These are phyloP conservation scores for Rhea americana DNA, from an alignment of 2,113 vertebrate genomes.

Conservation along the genomic window DNA sequence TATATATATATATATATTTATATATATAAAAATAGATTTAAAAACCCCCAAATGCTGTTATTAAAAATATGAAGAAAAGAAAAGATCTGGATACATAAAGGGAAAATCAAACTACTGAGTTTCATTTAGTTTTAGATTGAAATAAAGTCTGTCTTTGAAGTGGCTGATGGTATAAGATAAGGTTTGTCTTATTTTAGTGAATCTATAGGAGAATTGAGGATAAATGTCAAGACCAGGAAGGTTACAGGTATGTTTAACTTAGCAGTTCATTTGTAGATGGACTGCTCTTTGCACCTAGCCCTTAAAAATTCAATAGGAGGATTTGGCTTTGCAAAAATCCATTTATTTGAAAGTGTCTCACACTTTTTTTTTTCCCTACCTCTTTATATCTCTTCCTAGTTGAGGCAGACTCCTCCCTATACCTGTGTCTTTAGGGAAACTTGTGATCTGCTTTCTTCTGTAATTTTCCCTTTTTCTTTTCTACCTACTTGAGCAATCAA, in stretches of 20 bases:
- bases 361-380: neutral
- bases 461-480: neutral
- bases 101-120: neutral
- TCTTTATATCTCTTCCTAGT: neutral
- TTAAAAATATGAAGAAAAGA: neutral
- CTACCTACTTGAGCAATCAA: neutral
- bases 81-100: neutral
- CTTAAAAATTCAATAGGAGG: neutral
- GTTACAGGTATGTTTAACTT: neutral
- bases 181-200: neutral
- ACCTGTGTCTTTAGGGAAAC: neutral
- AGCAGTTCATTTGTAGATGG: neutral
- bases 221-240: conserved; percentile 6
- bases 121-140: neutral
- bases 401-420: neutral
- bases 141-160: conserved; percentile 31
- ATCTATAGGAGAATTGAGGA: neutral
- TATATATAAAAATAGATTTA: no score
- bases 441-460: rapidly evolving
- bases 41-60: neutral
- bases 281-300: neutral
- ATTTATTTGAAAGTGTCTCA: neutral
- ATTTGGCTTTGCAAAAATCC: neutral
- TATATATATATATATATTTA: neutral
- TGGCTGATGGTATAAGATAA: neutral